Base-by-base conservation (phyloP, 1,140 invertebrate species). In the Diachasma alloeum region DNA sequence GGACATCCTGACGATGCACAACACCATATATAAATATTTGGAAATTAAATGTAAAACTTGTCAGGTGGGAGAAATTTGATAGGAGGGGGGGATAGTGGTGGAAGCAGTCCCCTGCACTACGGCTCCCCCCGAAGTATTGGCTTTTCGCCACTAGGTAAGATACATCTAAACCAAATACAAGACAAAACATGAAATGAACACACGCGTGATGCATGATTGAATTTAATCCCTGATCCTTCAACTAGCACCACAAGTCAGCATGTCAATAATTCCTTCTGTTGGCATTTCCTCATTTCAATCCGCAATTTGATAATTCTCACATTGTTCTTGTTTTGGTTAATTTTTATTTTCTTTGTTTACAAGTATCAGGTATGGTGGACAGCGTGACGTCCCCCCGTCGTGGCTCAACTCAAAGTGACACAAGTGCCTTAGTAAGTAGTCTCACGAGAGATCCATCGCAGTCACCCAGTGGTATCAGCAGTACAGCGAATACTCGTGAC, bases 391-490 rank as follows among this genome's bases (percentile, higher is more conserved):
- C 88, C 15, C 89, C 89, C 79, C 86, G 91, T 75, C 85, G 92
- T 31, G 91, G 91, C 69, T 92, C 92, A 10, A 92, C 92, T 15
- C 92, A 92, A 80, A 93, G 92, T 78, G 93, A 94, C 80, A 93
- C 93, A 36, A 93, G 92, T 86, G 93, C 92, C 73, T 86, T 93
- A 79, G 91, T 93, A 5, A 92, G 91, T 83, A 93, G 92, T 79
- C 82, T 93, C 70, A 91, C 93, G 15, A 85, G 90, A 79, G 92
- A 93, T 88, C 85, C 91, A 66, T 92, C 91, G 36, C 91, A 91
- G 74, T 92, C 91, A 4, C 90, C 90, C 17, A 90, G 89, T 77
- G 90, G 90, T 53, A 90, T 90, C 17, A 90, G 89, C 77, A 90
- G 90, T 53, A 91, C 90, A 39, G 87, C 87, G 44, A 91, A 91